Conservation (phyloP, 1,140 invertebrate species). For the Kradibia gibbosae region DNA sequence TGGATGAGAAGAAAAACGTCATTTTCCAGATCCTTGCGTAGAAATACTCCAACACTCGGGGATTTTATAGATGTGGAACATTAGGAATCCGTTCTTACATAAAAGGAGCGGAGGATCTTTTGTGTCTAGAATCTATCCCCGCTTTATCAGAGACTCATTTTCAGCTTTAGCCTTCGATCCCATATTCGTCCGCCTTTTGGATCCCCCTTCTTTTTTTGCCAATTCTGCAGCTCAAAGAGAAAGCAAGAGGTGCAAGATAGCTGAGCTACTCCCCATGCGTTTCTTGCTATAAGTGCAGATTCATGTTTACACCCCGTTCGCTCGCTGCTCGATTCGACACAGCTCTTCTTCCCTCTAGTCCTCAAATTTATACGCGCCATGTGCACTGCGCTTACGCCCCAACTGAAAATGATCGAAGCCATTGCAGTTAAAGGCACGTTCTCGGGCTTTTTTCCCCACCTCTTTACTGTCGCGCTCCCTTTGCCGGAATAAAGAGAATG, state of each 20-base stretch:
- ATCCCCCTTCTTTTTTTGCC: conserved; percentile 16
- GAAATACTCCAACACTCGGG: neutral
- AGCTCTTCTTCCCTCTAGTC: conserved; percentile 3
- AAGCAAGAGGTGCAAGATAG: neutral
- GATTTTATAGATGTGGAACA: conserved; percentile 9
- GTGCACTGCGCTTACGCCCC: neutral
- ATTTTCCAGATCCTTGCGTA: neutral
- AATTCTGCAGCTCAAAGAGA: neutral
- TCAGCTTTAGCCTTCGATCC: conserved; percentile 32
- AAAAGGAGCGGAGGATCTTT: neutral
- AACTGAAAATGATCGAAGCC: conserved; percentile 23
- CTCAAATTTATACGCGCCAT: conserved; percentile 45
- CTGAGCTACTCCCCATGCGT: neutral
- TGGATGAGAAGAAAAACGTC: neutral
- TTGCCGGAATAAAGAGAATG: neutral
- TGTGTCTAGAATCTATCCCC: neutral
- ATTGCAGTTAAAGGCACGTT: neutral
- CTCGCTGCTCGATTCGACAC: conserved; percentile 15
- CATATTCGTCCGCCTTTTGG: conserved; percentile 3
- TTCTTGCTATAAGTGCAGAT: conserved; percentile 51
- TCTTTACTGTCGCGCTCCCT: neutral
- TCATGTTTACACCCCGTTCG: conserved; percentile 51
- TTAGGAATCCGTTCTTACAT: neutral
- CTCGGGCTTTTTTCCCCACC: neutral
- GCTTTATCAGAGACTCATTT: neutral